Base-by-base conservation (phyloP, 30 jellyfish, hydroid and myxozoan species). In the Aurelia aurita complex sp. Pacific region DNA sequence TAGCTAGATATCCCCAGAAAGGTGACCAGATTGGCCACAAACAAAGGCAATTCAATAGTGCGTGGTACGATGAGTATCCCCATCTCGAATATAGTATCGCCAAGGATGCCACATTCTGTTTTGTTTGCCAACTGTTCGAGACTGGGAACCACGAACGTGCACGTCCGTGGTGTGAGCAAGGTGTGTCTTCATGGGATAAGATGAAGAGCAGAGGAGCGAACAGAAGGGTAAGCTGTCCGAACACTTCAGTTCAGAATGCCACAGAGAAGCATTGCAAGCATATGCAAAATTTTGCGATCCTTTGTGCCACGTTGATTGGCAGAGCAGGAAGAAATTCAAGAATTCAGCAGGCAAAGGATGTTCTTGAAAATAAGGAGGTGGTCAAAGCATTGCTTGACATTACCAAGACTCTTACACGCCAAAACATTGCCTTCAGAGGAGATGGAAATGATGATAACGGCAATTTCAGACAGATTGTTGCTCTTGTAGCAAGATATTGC, bases 361-460 rank as follows among this genome's bases (percentile, higher is more conserved):
- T 34, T 14, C 76, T 66, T 15, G 76, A 66, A 66, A 29, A 66
- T 34, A 66, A 11, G 76, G 76, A 66, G 76, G 51, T 66, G 10
- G 51, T 66, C 2, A 66, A 66, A 66, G 76, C 10, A 5, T 66
- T 66, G 50, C 76, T 66, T 66, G 76, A 66, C 51, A 66, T 66
- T 66, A 66, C 51, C 50, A 73, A 73, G 69, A 73, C 83, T 53
- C 38, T 40, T 51, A 70, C 83, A 73, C 83, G 83, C 64, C n/a
- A n/a, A n/a, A n/a, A n/a, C n/a, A n/a, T n/a, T n/a, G n/a, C n/a
- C n/a, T n/a, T n/a, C n/a, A n/a, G 83, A n/a, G 83, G 83, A 35
- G 83, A 73, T 19, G 83, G 83, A 43, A 73, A 73, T 35, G 69
- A 73, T 3, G 35, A 73, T 14, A 73, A 73, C 51, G 83, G 83